Evolutionary conservation across 2,888 invertebrate genomes (phyloP), one percentile per base, ranked within the genome.

Genomic region (Xanthorhoe spadicearia): DNA sequence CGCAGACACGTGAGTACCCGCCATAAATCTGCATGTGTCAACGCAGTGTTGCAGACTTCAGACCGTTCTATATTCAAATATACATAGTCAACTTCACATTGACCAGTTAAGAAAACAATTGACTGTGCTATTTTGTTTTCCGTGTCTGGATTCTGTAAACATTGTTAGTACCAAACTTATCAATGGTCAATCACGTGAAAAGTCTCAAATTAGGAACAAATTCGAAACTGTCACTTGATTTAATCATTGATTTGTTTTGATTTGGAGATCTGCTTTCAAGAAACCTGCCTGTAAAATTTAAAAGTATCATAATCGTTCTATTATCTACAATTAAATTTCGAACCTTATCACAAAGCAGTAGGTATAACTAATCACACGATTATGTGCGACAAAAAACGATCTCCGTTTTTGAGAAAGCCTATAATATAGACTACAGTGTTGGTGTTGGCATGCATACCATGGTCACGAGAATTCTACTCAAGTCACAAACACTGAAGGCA

Each of bases 1-100:
- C 80, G 77, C 75, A 68, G 58, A 60, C 77, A 80, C 79, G 85
- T 86, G 80, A 86, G 86, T 86, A 83, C 38, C 49, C 38, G 32
- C 46, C 57, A 57, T 61, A 53, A 61, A 61, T 54, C 64, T 54
- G 18, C 55, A 63, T 67, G 28, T 59, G 64, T 54, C 56, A 67
- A 9, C 38, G 56, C 63, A 63, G 60, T 63, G 63, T 57, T 43
- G 56, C 51, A 52, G 46, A 57, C 64, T 64, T 68, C 59, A 59
- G 23, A 51, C 35, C 28, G 51, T 53, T 64, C 46, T 17, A 54
- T 57, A 54, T 61, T 68, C 60, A 46, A 61, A 61, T 57, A 49
- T 50, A 49, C 32, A 7, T 6, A 50, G 9, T 35, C 23, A 38
- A 17, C 17, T 43, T 43, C 38, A 43, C 13, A 43, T 43, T 3